Evolutionary conservation across 2,888 invertebrate species (phyloP).

Genomic region (Acanthosoma haemorrhoidale): DNA sequence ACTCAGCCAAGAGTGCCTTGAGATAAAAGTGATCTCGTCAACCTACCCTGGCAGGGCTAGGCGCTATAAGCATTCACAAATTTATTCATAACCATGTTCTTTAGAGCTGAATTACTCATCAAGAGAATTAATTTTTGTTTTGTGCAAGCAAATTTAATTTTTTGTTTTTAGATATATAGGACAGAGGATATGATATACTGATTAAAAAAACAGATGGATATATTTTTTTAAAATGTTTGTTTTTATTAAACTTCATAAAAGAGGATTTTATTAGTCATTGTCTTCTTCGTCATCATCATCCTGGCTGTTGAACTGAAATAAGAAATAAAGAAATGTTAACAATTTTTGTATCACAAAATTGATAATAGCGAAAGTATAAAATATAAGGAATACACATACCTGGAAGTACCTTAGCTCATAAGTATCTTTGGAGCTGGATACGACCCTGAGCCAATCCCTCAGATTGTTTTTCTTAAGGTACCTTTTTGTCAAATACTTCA

Average conservation of each 20-base stretch:
- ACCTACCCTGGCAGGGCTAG: too few relatives aligned
- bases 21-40: too few relatives aligned
- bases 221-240: neutral
- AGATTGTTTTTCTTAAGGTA: conserved; percentile 99
- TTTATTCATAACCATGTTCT: too few relatives aligned
- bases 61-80: too few relatives aligned
- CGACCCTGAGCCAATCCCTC: conserved; percentile 97
- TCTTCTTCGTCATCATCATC: conserved; percentile 77
- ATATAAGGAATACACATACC: conserved; percentile 46
- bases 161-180: too few relatives aligned
- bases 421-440: conserved; percentile 91
- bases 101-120: too few relatives aligned
- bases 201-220: neutral
- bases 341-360: neutral
- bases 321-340: conserved; percentile 27
- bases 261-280: conserved; percentile 59
- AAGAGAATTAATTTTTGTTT: too few relatives aligned
- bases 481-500: conserved; percentile 98
- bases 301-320: conserved; percentile 51
- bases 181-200: too few relatives aligned
- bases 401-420: conserved; percentile 99
- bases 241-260: conserved; percentile 27
- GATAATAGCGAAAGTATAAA: neutral
- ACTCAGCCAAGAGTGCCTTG: too few relatives aligned
- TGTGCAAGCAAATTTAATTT: too few relatives aligned